These are phyloP conservation scores for Acanthurus leucopareius DNA, from an alignment of 2,797 vertebrate genomes.

Conservation along the genomic window DNA sequence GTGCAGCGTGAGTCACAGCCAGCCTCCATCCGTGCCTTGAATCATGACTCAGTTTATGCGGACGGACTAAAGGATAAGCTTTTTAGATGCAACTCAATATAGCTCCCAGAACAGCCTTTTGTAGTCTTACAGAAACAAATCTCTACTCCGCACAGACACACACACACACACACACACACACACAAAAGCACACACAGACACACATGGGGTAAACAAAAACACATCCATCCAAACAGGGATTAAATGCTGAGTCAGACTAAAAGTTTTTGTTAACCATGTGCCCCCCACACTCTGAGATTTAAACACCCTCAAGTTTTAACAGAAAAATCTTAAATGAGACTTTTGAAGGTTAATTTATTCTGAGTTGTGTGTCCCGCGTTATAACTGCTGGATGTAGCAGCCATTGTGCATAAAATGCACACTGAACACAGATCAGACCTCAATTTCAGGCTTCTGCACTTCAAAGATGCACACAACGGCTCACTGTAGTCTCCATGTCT, in stretches of 20 bases:
- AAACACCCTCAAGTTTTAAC: conserved; percentile 13
- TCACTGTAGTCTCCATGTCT: background rate
- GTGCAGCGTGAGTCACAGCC: conserved; percentile 71
- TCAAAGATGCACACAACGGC: conserved; percentile 41
- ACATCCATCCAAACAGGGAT: conserved; percentile 33
- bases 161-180: background rate
- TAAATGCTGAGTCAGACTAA: conserved; percentile 47
- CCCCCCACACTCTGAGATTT: conserved; percentile 7
- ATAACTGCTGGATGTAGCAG: conserved; percentile 19
- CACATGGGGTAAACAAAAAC: too few relatives aligned
- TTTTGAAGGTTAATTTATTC: conserved; percentile 62
- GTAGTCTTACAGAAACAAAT: conserved; percentile 47
- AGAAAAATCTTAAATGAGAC: conserved; percentile 28
- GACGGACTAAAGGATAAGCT: conserved; percentile 69
- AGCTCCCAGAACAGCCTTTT: conserved; percentile 52
- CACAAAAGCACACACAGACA: too few relatives aligned
- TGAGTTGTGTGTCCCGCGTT: conserved; percentile 54
- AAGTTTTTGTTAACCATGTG: conserved; percentile 38
- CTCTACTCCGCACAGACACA: conserved; percentile 12
- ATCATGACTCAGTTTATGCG: conserved; percentile 74
- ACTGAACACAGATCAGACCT: conserved; percentile 43
- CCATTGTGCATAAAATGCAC: conserved; percentile 30
- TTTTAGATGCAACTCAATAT: conserved; percentile 58
- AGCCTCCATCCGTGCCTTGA: conserved; percentile 64
- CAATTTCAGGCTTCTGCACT: conserved; percentile 37